Conservation (phyloP, 2,888 invertebrate species). For the Maniola hyperantus region DNA sequence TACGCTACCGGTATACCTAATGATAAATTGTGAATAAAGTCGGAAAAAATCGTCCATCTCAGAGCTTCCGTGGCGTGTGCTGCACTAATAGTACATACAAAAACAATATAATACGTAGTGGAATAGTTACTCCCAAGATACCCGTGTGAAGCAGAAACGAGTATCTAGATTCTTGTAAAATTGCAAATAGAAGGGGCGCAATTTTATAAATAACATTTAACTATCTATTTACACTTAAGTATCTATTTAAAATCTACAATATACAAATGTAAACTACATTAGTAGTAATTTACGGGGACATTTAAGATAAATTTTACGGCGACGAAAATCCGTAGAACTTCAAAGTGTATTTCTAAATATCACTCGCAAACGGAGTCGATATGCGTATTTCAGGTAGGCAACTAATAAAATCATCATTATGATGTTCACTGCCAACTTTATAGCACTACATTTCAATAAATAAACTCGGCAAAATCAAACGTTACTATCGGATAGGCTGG, state of each 20-base stretch:
- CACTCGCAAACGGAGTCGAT: constrained; percentile 16
- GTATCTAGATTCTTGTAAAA: too few species aligned
- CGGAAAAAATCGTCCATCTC: too few species aligned
- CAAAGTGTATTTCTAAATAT: constrained; percentile 28
- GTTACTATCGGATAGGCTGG: constrained; percentile 36
- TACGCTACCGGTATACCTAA: too few species aligned
- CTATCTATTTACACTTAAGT: neutral
- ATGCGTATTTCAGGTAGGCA: constrained; percentile 37
- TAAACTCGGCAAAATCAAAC: constrained; percentile 45
- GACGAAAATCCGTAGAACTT: constrained; percentile 21
- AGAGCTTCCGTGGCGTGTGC: too few species aligned
- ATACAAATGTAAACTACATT: neutral
- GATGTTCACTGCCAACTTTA: constrained; percentile 40
- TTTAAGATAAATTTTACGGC: constrained; percentile 17
- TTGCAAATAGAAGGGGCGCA: too few species aligned
- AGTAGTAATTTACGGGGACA: constrained; percentile 11
- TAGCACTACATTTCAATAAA: constrained; percentile 42
- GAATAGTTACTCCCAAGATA: too few species aligned
- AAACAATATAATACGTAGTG: too few species aligned
- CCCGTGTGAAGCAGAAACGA: too few species aligned
- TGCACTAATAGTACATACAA: too few species aligned
- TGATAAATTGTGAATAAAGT: too few species aligned
- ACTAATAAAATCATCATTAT: constrained; percentile 40
- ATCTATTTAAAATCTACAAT: neutral
- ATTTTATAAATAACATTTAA: too few species aligned